phyloP scores from a whole-genome alignment of 1,140 invertebrate genomes.

The Drosophila sp. region DNA sequence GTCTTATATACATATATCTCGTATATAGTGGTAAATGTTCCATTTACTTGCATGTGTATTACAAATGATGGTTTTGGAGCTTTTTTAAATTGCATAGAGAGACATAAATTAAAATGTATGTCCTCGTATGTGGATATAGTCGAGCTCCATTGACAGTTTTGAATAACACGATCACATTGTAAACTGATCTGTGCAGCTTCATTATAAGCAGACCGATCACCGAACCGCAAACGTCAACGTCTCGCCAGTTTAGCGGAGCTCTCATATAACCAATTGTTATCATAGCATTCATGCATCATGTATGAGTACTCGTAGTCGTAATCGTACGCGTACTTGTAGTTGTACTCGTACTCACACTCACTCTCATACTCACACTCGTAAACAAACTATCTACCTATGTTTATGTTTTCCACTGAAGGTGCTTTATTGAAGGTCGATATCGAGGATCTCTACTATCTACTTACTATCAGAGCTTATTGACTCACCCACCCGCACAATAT shows the following conservation, averaged over 20 bases:
- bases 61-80: not conserved
- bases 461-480: conserved; percentile 8
- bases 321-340: no score
- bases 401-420: conserved; percentile 39
- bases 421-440: conserved; percentile 30
- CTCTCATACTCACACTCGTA: not conserved
- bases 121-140: conserved; percentile 3
- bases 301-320: conserved; percentile 5
- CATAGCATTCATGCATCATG: conserved; percentile 40
- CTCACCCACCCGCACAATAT: not conserved
- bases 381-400: conserved; percentile 7
- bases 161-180: conserved; percentile 22
- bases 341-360: not conserved
- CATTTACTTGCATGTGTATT: not conserved
- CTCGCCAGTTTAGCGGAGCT: conserved; percentile 11
- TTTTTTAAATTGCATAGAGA: conserved; percentile 9
- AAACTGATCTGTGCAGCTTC: conserved; percentile 9
- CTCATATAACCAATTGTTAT: conserved; percentile 40
- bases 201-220: not conserved
- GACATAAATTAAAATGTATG: not conserved
- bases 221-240: conserved; percentile 19
- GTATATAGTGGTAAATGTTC: not conserved
- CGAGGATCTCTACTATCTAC: conserved; percentile 11
- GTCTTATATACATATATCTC: not conserved
- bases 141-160: conserved; percentile 32